Conservation (phyloP, 1,140 invertebrate genomes). For the Drosophila bifasciata region DNA sequence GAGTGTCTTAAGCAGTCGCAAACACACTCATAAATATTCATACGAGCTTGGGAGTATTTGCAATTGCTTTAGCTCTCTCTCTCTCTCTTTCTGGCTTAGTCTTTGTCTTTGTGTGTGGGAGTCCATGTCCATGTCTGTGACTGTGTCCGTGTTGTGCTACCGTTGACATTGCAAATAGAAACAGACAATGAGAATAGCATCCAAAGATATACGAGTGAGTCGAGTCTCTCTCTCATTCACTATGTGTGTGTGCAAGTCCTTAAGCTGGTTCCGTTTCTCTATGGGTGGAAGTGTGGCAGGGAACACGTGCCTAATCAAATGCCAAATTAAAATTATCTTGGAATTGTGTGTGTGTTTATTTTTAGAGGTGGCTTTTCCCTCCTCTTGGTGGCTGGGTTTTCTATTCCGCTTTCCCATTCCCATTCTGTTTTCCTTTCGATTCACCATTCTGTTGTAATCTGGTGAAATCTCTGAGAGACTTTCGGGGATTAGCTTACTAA, state of each 20-base stretch:
- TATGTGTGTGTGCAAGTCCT: slow-evolving; percentile 10
- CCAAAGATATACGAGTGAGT: slow-evolving; percentile 11
- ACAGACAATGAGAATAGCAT: slow-evolving; percentile 39
- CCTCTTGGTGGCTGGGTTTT: background rate
- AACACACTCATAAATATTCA: slow-evolving; percentile 77
- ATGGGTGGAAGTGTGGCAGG: background rate
- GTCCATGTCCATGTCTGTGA: background rate
- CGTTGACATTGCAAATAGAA: slow-evolving; percentile 69
- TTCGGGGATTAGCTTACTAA: slow-evolving; percentile 71
- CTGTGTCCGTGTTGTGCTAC: background rate
- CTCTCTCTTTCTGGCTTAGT: slow-evolving; percentile 3
- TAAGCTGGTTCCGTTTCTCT: slow-evolving; percentile 24
- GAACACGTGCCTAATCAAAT: slow-evolving; percentile 75
- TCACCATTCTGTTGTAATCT: slow-evolving; percentile 65
- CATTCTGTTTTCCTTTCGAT: slow-evolving; percentile 50
- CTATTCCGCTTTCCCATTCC: too few species aligned
- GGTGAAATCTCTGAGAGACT: slow-evolving; percentile 68
- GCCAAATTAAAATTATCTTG: slow-evolving; percentile 75
- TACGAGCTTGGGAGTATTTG: slow-evolving; percentile 66
- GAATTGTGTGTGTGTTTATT: slow-evolving; percentile 51
- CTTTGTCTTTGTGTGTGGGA: too few species aligned
- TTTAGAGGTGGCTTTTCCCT: slow-evolving; percentile 41
- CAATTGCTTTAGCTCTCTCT: slow-evolving; percentile 60
- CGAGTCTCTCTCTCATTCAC: too few species aligned
- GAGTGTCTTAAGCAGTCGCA: slow-evolving; percentile 70